Conservation (phyloP, 2,113 vertebrate species). For the Hemibagrus wyckioides region DNA sequence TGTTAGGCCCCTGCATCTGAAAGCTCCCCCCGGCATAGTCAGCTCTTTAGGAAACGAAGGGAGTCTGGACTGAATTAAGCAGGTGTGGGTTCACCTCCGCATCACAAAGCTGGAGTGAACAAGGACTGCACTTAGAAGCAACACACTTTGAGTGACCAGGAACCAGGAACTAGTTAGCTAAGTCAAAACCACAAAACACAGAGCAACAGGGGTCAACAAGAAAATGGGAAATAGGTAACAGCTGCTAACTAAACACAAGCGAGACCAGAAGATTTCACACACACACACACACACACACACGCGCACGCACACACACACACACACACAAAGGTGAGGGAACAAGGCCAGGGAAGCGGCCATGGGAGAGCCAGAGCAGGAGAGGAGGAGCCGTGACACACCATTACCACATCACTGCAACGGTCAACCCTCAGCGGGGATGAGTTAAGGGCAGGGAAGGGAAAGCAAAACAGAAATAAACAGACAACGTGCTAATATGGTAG, state of each 20-base stretch:
- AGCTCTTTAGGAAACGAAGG: not conserved
- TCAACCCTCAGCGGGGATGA: conserved; percentile 72
- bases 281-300: not conserved
- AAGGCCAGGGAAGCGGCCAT: conserved; percentile 23
- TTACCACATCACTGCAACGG: conserved; percentile 68
- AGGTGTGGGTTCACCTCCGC: conserved; percentile 27
- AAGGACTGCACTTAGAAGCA: not conserved
- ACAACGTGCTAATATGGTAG: conserved; percentile 14
- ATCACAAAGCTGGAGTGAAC: conserved; percentile 9
- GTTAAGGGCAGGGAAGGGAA: conserved; percentile 56
- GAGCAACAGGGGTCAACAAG: not conserved
- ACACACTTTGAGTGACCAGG: conserved; percentile 6
- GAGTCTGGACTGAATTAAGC: conserved; percentile 39
- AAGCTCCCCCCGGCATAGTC: not conserved
- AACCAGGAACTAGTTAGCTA: conserved; percentile 28
- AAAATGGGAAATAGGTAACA: not conserved
- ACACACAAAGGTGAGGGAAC: conserved; percentile 20
- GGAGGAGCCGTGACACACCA: conserved; percentile 55
- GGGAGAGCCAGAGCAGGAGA: conserved; percentile 59
- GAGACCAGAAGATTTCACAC: not conserved
- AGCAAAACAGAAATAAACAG: conserved; percentile 45
- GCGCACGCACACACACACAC: not conserved
- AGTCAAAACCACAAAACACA: conserved; percentile 14
- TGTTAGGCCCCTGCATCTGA: not conserved
- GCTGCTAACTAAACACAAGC: conserved; percentile 23